Percentiles rank a stretch among this genome's conserved stretches.
Evolutionary conservation across 2,797 vertebrate species (phyloP).

Genomic region (Coregonus sp.): DNA sequence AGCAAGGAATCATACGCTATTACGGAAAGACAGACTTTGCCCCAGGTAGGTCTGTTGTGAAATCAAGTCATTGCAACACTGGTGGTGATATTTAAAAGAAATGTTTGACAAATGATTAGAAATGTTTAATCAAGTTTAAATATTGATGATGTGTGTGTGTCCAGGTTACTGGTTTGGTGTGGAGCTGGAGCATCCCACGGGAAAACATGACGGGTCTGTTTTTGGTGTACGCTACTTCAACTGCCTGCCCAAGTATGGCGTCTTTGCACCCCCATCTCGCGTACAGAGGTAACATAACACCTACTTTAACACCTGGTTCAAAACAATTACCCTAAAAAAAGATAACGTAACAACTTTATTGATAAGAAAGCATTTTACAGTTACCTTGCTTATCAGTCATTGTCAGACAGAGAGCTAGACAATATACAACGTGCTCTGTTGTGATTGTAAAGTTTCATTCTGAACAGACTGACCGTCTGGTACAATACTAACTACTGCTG

Average conservation of each 20-base stretch:
- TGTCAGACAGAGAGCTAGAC: neutral
- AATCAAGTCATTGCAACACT: too few species aligned
- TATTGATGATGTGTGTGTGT: neutral
- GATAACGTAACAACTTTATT: neutral
- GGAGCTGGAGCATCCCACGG: constrained; percentile 87
- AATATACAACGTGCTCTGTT: neutral
- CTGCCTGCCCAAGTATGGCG: constrained; percentile 87
- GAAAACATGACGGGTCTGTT: constrained; percentile 92
- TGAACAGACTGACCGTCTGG: neutral
- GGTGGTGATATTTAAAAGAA: neutral
- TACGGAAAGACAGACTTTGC: constrained; percentile 94
- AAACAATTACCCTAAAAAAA: neutral
- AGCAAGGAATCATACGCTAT: constrained; percentile 85
- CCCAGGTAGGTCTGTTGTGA: constrained; percentile 74
- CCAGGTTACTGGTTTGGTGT: constrained; percentile 92
- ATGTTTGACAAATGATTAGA: neutral
- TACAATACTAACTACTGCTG: neutral
- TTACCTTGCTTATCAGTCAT: neutral
- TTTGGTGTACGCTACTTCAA: constrained; percentile 92
- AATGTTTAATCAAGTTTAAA: neutral
- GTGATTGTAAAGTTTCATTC: neutral
- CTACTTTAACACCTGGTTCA: neutral
- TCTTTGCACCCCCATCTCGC: constrained; percentile 90
- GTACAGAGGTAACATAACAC: constrained; percentile 83
- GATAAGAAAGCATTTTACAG: neutral